These are phyloP conservation scores for Pseudorhiza aurosa DNA, from an alignment of 30 jellyfish, hydroid and myxozoan genomes.

Conservation along the genomic window DNA sequence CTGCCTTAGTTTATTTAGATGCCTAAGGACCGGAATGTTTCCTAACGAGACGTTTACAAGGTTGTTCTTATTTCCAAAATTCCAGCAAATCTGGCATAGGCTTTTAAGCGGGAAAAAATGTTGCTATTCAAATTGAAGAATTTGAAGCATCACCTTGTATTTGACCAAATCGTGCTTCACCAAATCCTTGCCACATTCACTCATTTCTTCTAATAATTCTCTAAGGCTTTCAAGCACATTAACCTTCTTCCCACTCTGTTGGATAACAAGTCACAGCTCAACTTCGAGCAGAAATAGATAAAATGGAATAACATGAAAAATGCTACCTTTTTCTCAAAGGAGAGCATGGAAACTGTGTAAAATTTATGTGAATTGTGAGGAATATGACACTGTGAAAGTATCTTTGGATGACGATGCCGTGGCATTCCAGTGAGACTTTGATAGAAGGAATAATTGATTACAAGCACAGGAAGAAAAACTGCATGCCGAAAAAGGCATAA, in stretches of 20 bases:
- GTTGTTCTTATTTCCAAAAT: background rate
- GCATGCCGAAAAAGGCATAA: background rate
- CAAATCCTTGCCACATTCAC: slow-evolving; percentile 57
- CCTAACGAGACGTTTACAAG: too few species aligned
- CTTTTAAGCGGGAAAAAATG: background rate
- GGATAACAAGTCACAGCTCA: background rate
- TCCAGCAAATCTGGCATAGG: background rate
- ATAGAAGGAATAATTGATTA: background rate
- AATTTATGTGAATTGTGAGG: too few species aligned
- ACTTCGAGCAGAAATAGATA: background rate
- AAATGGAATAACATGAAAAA: background rate
- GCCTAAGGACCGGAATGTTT: too few species aligned
- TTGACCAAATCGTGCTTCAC: slow-evolving; percentile 52
- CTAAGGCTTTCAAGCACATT: slow-evolving; percentile 53
- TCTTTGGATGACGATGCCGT: too few species aligned
- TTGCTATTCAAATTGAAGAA: background rate
- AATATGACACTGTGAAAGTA: too few species aligned
- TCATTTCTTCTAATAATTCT: slow-evolving; percentile 67
- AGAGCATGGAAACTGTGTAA: background rate
- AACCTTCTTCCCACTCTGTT: slow-evolving; percentile 55
- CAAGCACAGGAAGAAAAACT: background rate
- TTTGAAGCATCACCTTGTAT: slow-evolving; percentile 48
- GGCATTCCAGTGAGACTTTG: too few species aligned
- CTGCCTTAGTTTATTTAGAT: too few species aligned
- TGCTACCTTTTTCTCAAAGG: background rate